Percentiles rank a stretch among this genome's conserved stretches.
phyloP scores from a whole-genome alignment of 1,140 invertebrate species.

The Solenopsis invicta region DNA sequence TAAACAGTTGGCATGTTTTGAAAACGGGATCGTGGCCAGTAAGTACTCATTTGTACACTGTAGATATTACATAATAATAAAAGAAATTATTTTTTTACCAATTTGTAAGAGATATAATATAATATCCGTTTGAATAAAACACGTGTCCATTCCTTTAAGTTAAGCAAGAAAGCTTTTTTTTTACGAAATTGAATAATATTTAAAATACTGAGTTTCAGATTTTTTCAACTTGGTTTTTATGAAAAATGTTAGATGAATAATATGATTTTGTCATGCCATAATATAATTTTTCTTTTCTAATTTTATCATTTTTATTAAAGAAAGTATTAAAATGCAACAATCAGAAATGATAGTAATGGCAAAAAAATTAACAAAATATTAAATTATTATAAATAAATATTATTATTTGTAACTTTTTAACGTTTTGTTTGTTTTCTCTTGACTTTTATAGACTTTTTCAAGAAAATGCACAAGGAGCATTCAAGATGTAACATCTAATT shows the following conservation, averaged over 20 bases:
- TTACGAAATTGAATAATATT: background rate
- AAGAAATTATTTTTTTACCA: conserved; percentile 39
- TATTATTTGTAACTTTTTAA: too few relatives aligned
- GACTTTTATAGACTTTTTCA: too few relatives aligned
- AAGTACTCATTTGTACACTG: conserved; percentile 69
- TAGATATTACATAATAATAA: conserved; percentile 54
- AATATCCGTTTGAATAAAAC: conserved; percentile 6
- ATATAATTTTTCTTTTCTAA: too few relatives aligned
- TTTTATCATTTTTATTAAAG: background rate
- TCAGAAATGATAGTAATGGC: too few relatives aligned
- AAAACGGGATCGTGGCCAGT: conserved; percentile 77
- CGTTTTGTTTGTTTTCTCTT: too few relatives aligned
- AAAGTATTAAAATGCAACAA: background rate
- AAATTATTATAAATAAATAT: too few relatives aligned
- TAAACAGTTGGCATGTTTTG: conserved; percentile 64
- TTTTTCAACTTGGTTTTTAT: too few relatives aligned
- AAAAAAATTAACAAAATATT: background rate
- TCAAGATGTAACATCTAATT: too few relatives aligned
- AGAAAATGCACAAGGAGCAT: too few relatives aligned
- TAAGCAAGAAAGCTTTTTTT: background rate
- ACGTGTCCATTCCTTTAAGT: conserved; percentile 4
- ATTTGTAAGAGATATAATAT: background rate
- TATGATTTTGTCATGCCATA: too few relatives aligned
- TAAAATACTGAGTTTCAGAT: background rate
- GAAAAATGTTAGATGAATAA: too few relatives aligned